phyloP scores from a whole-genome alignment of 1,140 invertebrate genomes.

The Yoshiicerus persimilis region DNA sequence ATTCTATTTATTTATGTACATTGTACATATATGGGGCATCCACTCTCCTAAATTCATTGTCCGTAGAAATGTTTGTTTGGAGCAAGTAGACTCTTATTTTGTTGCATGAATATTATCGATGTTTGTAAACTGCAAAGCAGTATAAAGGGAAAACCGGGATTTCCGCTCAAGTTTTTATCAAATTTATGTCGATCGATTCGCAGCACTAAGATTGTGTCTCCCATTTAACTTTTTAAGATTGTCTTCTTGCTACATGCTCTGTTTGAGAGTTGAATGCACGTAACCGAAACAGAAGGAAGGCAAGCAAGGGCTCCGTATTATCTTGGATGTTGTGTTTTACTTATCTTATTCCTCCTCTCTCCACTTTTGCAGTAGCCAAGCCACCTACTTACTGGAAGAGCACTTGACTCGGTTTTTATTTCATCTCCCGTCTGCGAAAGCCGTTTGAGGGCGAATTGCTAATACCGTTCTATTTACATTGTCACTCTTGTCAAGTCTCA shows the following conservation, averaged over 20 bases:
- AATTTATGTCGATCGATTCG: slow-evolving; percentile 44
- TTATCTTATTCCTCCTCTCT: background rate
- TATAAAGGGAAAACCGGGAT: slow-evolving; percentile 22
- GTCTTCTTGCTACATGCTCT: background rate
- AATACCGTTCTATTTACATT: background rate
- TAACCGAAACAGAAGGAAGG: background rate
- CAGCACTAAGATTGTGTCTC: background rate
- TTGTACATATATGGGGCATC: background rate
- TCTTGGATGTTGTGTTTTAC: background rate
- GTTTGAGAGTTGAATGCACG: background rate
- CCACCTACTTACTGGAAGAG: background rate
- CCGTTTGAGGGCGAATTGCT: background rate
- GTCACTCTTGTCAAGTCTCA: background rate
- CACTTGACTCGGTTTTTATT: background rate
- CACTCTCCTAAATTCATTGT: background rate
- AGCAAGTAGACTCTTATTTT: background rate
- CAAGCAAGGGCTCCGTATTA: background rate
- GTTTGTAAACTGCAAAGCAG: background rate
- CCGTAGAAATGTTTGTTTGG: background rate
- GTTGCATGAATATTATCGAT: background rate
- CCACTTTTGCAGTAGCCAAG: background rate
- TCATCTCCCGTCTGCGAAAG: background rate
- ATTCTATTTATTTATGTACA: background rate
- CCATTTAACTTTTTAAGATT: background rate
- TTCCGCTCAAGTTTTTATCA: slow-evolving; percentile 42